Evolutionary conservation across 2,797 vertebrate species (phyloP).

Genomic region (Pelodytes ibericus): DNA sequence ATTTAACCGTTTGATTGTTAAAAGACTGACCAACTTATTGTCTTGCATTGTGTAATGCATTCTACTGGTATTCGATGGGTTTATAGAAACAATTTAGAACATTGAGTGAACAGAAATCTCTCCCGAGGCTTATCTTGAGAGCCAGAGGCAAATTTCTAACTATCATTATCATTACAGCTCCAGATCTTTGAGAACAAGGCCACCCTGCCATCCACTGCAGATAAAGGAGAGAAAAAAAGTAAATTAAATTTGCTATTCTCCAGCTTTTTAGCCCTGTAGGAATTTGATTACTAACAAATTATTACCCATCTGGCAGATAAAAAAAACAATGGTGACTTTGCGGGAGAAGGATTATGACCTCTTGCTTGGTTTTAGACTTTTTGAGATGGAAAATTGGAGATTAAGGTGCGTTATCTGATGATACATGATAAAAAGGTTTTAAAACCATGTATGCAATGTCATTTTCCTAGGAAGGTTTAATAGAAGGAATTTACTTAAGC

Average conservation of each 20-base stretch:
- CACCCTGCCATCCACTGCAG: conserved; percentile 27
- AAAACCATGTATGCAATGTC: not conserved
- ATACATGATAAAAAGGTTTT: not conserved
- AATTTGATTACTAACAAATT: conserved; percentile 17
- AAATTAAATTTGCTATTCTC: conserved; percentile 25
- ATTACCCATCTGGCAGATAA: conserved; percentile 17
- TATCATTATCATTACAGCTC: conserved; percentile 34
- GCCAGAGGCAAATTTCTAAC: conserved; percentile 35
- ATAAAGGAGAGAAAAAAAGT: conserved; percentile 16
- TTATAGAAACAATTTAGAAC: conserved; percentile 38
- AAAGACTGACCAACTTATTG: not conserved
- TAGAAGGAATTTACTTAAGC: conserved; percentile 3
- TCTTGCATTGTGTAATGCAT: not conserved
- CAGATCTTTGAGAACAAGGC: conserved; percentile 27
- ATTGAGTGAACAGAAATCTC: not conserved
- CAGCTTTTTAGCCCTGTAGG: conserved; percentile 2
- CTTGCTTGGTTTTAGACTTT: not conserved
- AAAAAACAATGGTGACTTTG: conserved; percentile 6
- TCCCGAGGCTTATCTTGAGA: conserved; percentile 18
- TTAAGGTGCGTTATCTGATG: not conserved
- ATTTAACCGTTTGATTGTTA: not conserved
- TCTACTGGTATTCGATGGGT: not conserved
- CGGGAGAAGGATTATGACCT: not conserved
- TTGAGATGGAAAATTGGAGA: conserved; percentile 4
- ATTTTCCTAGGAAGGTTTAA: not conserved